Conservation (phyloP, 2,797 vertebrate species). For the Hipposideros larvatus region DNA sequence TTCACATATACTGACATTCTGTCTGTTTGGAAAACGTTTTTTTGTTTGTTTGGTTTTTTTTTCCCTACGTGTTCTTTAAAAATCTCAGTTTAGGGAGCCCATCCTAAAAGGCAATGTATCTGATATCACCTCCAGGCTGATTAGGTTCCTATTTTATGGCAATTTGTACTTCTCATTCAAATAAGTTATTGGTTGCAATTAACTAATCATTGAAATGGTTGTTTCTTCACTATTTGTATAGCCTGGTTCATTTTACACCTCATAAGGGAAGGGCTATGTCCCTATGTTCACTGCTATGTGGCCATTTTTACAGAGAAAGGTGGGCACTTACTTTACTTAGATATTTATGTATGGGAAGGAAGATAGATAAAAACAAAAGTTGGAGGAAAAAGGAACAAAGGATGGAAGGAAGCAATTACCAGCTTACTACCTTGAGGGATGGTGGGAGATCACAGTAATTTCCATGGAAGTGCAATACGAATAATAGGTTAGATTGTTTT, state of each 20-base stretch:
- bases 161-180: not conserved
- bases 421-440: not conserved
- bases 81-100: not conserved
- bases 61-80: not conserved
- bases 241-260: not conserved
- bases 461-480: not conserved
- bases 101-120: slow-evolving; percentile 1
- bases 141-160: not conserved
- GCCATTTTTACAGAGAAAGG: not conserved
- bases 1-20: not conserved
- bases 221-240: not conserved
- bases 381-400: not conserved
- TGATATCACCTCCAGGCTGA: not conserved
- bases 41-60: no score
- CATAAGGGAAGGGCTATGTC: not conserved
- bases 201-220: not conserved
- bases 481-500: not conserved
- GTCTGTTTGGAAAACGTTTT: not conserved
- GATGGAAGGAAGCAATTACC: not conserved
- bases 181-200: not conserved
- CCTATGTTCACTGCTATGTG: not conserved
- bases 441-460: not conserved
- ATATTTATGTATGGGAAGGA: not conserved
- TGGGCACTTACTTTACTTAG: not conserved
- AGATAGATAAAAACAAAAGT: not conserved